Evolutionary conservation across 1,140 invertebrate genomes (phyloP), one percentile per base, ranked within the genome.

Genomic region (Pachypsylla venusta): DNA sequence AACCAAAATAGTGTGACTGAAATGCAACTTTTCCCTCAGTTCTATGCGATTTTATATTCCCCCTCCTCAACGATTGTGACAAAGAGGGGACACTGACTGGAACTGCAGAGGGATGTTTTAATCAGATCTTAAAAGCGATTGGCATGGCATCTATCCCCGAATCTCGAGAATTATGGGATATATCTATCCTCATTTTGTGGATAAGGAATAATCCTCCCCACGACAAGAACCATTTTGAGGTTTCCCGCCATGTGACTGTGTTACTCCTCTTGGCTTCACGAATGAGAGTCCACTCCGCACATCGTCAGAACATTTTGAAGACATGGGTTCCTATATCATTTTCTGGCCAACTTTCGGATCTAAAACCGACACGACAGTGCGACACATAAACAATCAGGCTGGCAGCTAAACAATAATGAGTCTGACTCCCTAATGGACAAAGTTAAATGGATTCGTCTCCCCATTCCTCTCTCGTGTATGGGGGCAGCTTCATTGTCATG

Each of bases 341-440:
- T 65, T 69, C 25, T 66, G 65, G 63, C 70, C 68, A 7, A 7
- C n/a, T 1, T 71, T 68, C 63, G 67, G 67, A 1, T 71, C 68
- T 3, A 70, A 70, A 60, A 70, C 69, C 1, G 70, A 70, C 58
- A 62, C 53, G n/a, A n/a, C n/a, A n/a, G n/a, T 3, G n/a, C 16
- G 1, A 59, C 53, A 16, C 56, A 66, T 48, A 42, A 62, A 58
- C 69, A 71, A 57, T 70, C 68, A 24, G 67, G 66, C 5, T 72
- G 68, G 67, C 61, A 58, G 4, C 56, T 72, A 2, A 61, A 63
- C 59, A 66, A 67, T 22, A 48, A 19, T n/a, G n/a, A 7, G 16
- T 19, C 5, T 48, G 42, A 48, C 4, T 22, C 42, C 22, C 42
- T 48, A 19, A 19, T 48, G 4, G 42, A 48, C 16, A 5, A 7